A percentile compares a stretch with the other conserved stretches of the same genome.
phyloP scores from a whole-genome alignment of 1,140 invertebrate genomes.

The Gonioctena quinquepunctata region DNA sequence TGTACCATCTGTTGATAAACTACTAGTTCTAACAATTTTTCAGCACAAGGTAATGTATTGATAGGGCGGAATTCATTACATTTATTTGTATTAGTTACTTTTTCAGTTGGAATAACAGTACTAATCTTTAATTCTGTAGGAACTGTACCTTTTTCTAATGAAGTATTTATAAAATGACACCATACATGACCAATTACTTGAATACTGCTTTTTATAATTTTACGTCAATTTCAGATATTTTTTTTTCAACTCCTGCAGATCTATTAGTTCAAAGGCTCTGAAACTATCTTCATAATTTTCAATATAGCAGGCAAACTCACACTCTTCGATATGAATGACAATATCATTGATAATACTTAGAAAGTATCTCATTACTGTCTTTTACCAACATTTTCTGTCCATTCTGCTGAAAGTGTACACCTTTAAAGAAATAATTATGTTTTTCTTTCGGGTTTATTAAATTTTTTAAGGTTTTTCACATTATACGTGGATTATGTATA shows the following conservation, averaged over 20 bases:
- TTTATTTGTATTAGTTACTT: no score
- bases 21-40: no score
- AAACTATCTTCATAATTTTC: conserved; percentile 5
- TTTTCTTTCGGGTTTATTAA: conserved; percentile 1
- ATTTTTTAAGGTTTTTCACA: not conserved
- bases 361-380: conserved; percentile 3
- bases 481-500: conserved; percentile 9
- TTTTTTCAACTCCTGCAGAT: not conserved
- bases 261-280: not conserved
- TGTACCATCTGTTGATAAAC: no score
- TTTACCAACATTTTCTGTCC: not conserved
- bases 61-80: no score
- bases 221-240: no score
- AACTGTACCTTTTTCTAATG: no score
- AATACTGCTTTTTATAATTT: no score
- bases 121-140: no score
- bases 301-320: conserved; percentile 6
- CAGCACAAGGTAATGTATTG: no score
- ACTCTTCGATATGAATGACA: not conserved
- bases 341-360: conserved; percentile 6
- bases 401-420: not conserved
- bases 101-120: no score
- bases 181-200: no score
- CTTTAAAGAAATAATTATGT: not conserved
- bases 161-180: no score